A percentile compares a stretch with the other conserved stretches of the same genome.
These are phyloP conservation scores for Limosa lapponica DNA, from an alignment of 2,797 vertebrate genomes.

Conservation along the genomic window DNA sequence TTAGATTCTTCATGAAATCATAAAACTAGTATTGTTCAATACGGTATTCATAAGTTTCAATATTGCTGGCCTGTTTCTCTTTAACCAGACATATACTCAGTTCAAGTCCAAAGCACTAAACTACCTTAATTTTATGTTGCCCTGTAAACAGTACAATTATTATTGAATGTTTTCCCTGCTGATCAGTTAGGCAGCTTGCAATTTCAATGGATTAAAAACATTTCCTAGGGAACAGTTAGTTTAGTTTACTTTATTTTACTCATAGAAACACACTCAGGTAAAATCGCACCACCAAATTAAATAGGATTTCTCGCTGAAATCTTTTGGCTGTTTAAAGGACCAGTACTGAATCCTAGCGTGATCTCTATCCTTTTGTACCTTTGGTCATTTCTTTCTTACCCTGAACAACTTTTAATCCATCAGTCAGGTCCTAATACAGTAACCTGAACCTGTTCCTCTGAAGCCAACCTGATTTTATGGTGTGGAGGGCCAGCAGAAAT, in stretches of 20 bases:
- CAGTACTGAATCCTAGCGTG: not conserved
- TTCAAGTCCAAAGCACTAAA: not conserved
- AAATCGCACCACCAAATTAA: not conserved
- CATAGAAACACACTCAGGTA: not conserved
- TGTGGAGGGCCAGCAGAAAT: not conserved
- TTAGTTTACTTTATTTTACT: not conserved
- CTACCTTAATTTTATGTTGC: not conserved
- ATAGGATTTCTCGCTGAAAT: not conserved
- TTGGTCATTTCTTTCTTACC: not conserved
- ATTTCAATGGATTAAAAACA: not conserved
- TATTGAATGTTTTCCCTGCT: not conserved
- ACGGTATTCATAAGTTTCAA: not conserved
- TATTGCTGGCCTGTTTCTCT: not conserved
- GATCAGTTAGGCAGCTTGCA: not conserved
- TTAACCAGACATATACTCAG: not conserved
- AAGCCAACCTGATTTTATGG: not conserved
- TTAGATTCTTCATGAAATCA: not conserved
- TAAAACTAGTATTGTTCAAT: not conserved
- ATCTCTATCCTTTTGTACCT: not conserved
- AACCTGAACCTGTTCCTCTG: not conserved
- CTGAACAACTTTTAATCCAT: not conserved
- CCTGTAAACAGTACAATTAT: not conserved
- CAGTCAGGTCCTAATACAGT: not conserved
- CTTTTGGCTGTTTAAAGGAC: not conserved
- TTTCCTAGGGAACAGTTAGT: not conserved